These are phyloP conservation scores for Ptychoptera contaminata DNA, from an alignment of 2,888 invertebrate genomes.

Conservation along the genomic window DNA sequence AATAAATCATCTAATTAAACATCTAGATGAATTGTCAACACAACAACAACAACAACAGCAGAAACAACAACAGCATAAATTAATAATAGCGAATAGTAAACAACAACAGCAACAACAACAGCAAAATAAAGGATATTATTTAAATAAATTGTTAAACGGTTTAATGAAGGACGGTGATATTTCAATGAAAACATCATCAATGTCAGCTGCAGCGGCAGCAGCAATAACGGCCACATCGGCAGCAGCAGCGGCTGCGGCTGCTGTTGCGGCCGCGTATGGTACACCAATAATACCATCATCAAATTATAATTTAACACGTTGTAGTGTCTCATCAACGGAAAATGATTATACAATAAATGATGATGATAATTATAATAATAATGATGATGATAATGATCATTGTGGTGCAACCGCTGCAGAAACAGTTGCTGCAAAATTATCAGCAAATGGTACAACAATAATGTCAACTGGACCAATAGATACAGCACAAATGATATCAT, in stretches of 20 bases:
- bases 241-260: too few species aligned
- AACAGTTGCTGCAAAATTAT: too few species aligned
- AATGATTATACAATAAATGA: too few species aligned
- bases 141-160: slow-evolving; percentile 1
- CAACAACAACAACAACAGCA: slow-evolving; percentile 10
- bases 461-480: not conserved
- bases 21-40: slow-evolving; percentile 14
- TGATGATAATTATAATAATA: too few species aligned
- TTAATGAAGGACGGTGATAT: not conserved
- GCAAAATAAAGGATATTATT: slow-evolving; percentile 1
- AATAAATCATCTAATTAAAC: slow-evolving; percentile 11
- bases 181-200: not conserved
- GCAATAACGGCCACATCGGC: too few species aligned
- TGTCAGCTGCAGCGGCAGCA: too few species aligned
- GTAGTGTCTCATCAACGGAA: too few species aligned
- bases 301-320: too few species aligned
- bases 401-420: too few species aligned
- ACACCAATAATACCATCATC: too few species aligned
- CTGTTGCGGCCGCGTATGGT: too few species aligned
- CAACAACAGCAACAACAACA: slow-evolving; percentile 11
- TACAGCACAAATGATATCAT: not conserved
- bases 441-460: not conserved
- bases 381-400: too few species aligned
- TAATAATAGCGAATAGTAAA: not conserved
- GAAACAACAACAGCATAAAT: slow-evolving; percentile 5